Base-by-base conservation (phyloP, 1,140 invertebrate species). In the Drosophila lacertosa region DNA sequence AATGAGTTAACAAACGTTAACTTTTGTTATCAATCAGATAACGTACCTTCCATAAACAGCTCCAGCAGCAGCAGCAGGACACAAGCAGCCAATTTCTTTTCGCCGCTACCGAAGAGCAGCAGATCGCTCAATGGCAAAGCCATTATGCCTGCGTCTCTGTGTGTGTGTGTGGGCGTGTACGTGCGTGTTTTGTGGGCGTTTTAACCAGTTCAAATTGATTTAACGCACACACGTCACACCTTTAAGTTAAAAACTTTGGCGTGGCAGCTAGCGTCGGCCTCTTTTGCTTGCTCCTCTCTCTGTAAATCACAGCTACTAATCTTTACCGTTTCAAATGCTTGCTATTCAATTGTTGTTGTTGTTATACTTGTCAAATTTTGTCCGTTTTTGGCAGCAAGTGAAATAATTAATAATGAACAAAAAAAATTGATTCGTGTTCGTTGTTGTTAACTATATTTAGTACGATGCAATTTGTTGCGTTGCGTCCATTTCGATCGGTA, bases 21-120 rank as follows among this genome's bases (percentile, higher is more conserved):
- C 42, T 16, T 29, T 29, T 29, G 26, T 29, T 29, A 29, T 9
- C 7, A 7, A 29, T 29, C n/a, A n/a, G 26, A 29, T 50, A 55
- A 59, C 51, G 47, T 44, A 91, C 90, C 90, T 72, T 91, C 90
- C 42, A 91, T 57, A 65, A 91, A 91, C 18, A 91, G 59, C 65
- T 91, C 90, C 42, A 91, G 33, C 1, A 91, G 58, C 24, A 91
- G 59, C 13, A 91, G 65, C 16, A 91, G 26, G 15, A 91, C 65
- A 67, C 89, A 91, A 4, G 89, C 78, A 13, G 83, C 84, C 40
- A 91, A 47, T 60, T 78, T 91, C 39, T 88, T 90, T 22, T 91
- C 90, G 2, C 77, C 77, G 47, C 68, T 63, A 37, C 78, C 84
- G 32, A 89, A 47, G 51, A 73, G 78, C n/a, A 90, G 66, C 42